phyloP scores from a whole-genome alignment of 2,113 vertebrate species.

The Uria lomvia region DNA sequence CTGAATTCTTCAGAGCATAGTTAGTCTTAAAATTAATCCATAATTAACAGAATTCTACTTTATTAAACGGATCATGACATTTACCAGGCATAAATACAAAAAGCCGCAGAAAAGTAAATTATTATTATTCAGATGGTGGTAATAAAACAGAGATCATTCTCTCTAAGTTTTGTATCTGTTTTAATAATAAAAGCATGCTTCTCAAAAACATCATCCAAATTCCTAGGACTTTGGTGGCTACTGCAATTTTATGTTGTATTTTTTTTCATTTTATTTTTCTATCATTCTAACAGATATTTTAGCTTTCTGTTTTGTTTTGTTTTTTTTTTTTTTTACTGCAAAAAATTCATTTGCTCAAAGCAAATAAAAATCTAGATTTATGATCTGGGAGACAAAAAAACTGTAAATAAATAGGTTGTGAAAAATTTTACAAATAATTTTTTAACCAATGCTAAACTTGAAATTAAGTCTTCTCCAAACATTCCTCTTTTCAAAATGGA shows the following conservation, averaged over 20 bases:
- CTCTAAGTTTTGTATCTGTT: background rate
- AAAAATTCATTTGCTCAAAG: background rate
- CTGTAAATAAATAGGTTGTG: background rate
- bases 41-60: background rate
- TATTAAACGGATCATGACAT: background rate
- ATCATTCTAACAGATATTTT: background rate
- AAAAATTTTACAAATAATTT: background rate
- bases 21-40: background rate
- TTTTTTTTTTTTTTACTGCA: no score
- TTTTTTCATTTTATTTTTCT: background rate
- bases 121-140: background rate
- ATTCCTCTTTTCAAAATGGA: background rate
- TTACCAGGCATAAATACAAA: background rate
- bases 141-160: background rate
- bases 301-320: background rate
- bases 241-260: background rate
- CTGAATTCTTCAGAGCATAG: background rate
- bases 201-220: background rate
- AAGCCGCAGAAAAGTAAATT: background rate
- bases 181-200: background rate
- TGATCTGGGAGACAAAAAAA: background rate
- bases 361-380: background rate
- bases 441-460: background rate
- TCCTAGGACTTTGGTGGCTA: fast-evolving
- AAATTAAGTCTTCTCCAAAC: background rate